Conservation (phyloP, 2,888 invertebrate genomes). For the Tenthredo notha region DNA sequence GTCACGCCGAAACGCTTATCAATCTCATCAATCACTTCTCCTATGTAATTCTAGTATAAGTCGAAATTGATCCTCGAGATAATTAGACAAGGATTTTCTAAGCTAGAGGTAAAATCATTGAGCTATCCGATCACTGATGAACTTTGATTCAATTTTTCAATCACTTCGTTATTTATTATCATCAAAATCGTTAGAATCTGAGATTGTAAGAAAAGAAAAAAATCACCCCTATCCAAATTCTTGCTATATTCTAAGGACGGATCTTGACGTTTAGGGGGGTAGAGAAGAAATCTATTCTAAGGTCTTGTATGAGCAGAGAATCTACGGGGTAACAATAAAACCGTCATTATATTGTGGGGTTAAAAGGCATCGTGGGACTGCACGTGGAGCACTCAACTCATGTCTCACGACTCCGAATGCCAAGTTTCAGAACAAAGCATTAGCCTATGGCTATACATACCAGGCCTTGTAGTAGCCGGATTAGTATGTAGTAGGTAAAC, state of each 20-base stretch:
- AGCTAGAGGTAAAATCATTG: neutral
- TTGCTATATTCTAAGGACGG: neutral
- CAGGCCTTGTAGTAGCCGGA: constrained; percentile 16
- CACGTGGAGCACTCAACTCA: constrained; percentile 40
- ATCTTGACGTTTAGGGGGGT: neutral
- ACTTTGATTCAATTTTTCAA: too few species aligned
- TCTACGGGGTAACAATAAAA: neutral
- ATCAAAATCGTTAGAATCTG: neutral
- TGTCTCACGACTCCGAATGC: constrained; percentile 24
- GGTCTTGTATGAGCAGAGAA: neutral
- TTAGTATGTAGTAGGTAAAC: constrained; percentile 4
- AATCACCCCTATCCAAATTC: neutral
- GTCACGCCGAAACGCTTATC: constrained; percentile 25
- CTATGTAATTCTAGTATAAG: too few species aligned
- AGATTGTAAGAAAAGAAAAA: neutral
- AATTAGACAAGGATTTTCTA: neutral
- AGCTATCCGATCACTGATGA: too few species aligned
- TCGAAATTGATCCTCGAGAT: neutral
- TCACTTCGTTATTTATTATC: neutral
- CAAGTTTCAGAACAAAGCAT: constrained; percentile 33
- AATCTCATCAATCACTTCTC: constrained; percentile 26
- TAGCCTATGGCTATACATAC: neutral
- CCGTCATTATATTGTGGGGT: constrained; percentile 9
- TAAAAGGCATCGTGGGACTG: constrained; percentile 35
- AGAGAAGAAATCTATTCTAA: neutral